Conservation (phyloP, 2,888 invertebrate species). For the Dynastes maya region DNA sequence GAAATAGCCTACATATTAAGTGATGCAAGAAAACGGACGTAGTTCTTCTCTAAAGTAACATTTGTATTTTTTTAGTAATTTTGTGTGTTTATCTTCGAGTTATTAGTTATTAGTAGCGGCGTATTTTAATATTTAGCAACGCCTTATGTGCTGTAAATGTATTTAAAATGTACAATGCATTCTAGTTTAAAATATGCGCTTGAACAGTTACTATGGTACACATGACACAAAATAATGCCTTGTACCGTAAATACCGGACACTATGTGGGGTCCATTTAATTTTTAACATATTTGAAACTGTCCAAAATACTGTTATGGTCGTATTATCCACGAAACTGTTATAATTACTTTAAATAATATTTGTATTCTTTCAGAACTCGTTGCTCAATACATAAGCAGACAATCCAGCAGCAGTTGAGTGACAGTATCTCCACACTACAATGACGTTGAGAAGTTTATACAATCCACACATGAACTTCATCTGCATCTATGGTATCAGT, state of each 20-base stretch:
- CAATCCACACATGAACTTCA: background rate
- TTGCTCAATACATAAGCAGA: too few relatives aligned
- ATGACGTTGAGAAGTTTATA: background rate
- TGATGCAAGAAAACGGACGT: slow-evolving; percentile 12
- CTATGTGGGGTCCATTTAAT: background rate
- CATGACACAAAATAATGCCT: too few relatives aligned
- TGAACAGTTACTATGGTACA: background rate
- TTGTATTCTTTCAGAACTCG: slow-evolving; percentile 21
- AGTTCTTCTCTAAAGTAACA: slow-evolving; percentile 2
- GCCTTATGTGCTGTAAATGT: too few relatives aligned
- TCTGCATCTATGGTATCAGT: background rate
- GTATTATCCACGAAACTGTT: slow-evolving; percentile 17
- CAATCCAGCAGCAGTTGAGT: background rate
- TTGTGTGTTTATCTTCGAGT: too few relatives aligned
- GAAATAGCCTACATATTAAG: slow-evolving; percentile 11
- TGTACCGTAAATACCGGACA: slow-evolving; percentile 12
- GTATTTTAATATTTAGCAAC: too few relatives aligned
- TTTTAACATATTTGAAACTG: slow-evolving; percentile 3
- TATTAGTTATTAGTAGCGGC: background rate
- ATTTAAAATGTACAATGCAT: too few relatives aligned
- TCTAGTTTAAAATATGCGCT: too few relatives aligned
- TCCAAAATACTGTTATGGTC: slow-evolving; percentile 17
- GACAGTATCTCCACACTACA: background rate
- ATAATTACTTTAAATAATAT: background rate
- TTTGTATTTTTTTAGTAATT: background rate